A percentile compares a stretch with the other conserved stretches of the same genome.
These are phyloP conservation scores for Saguinus imperator DNA, from an alignment of 2,113 vertebrate genomes.

Conservation along the genomic window DNA sequence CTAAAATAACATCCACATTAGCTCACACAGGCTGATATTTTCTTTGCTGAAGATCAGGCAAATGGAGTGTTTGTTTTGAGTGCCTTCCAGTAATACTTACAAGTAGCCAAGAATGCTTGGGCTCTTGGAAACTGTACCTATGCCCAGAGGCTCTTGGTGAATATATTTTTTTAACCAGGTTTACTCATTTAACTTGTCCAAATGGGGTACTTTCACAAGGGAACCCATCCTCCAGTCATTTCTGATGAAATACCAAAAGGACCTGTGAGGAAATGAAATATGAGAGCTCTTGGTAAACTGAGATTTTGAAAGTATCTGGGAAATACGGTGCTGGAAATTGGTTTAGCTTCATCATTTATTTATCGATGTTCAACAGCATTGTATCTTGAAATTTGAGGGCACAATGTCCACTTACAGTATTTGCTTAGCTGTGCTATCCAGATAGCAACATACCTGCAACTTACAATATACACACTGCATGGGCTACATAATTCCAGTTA, in stretches of 20 bases:
- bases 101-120: constrained; percentile 58
- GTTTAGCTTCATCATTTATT: constrained; percentile 3
- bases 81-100: constrained; percentile 56
- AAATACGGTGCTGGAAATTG: constrained; percentile 13
- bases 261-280: constrained; percentile 12
- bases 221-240: constrained; percentile 53
- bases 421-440: neutral
- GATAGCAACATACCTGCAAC: neutral
- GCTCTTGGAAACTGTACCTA: constrained; percentile 60
- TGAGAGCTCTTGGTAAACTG: constrained; percentile 7
- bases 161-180: constrained; percentile 69
- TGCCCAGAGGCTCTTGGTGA: constrained; percentile 41
- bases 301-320: neutral
- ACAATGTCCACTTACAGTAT: neutral
- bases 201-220: constrained; percentile 65
- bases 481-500: neutral
- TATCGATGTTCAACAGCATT: neutral
- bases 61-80: constrained; percentile 55
- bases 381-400: constrained; percentile 32
- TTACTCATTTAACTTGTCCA: constrained; percentile 67
- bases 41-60: constrained; percentile 62
- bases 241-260: constrained; percentile 52
- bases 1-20: constrained; percentile 65
- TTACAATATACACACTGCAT: neutral
- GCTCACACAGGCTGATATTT: constrained; percentile 53